Evolutionary conservation across 2,888 invertebrate genomes (phyloP).

Genomic region (Agrotis puta): DNA sequence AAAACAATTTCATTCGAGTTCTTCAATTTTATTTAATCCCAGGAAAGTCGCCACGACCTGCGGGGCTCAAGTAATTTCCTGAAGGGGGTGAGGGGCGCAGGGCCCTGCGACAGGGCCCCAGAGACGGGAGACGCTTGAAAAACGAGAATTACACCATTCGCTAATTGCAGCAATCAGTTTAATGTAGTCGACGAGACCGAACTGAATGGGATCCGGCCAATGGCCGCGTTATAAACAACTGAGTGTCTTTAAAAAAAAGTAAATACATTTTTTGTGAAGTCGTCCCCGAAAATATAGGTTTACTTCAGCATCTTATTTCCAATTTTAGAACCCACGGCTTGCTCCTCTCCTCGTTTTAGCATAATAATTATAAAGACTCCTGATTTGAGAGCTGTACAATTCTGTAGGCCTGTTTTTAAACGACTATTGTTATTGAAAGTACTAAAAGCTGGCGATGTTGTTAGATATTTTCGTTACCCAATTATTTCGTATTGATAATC

Average conservation of each 20-base stretch:
- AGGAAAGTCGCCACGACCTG: conserved; percentile 84
- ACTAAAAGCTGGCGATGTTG: conserved; percentile 45
- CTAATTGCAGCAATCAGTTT: conserved; percentile 91
- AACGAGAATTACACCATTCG: conserved; percentile 90
- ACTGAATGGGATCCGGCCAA: conserved; percentile 81
- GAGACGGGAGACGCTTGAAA: conserved; percentile 81
- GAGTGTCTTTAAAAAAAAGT: conserved; percentile 69
- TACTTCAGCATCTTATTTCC: conserved; percentile 59
- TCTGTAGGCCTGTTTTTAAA: conserved; percentile 51
- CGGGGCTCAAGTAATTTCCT: conserved; percentile 88
- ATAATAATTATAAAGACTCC: conserved; percentile 57
- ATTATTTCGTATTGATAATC: conserved; percentile 62
- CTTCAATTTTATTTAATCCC: conserved; percentile 88
- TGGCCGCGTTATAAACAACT: conserved; percentile 81
- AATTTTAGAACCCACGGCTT: conserved; percentile 44
- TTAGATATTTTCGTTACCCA: conserved; percentile 51
- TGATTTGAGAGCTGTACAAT: conserved; percentile 55
- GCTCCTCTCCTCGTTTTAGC: conserved; percentile 33
- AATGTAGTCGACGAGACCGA: conserved; percentile 89
- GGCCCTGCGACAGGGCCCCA: conserved; percentile 58
- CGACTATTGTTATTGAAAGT: conserved; percentile 60
- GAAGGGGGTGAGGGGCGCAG: conserved; percentile 69
- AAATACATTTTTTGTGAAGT: conserved; percentile 60
- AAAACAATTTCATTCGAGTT: conserved; percentile 87
- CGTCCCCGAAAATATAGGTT: conserved; percentile 57